Conservation (phyloP, 2,888 invertebrate species). For the Drosophila siamana region DNA sequence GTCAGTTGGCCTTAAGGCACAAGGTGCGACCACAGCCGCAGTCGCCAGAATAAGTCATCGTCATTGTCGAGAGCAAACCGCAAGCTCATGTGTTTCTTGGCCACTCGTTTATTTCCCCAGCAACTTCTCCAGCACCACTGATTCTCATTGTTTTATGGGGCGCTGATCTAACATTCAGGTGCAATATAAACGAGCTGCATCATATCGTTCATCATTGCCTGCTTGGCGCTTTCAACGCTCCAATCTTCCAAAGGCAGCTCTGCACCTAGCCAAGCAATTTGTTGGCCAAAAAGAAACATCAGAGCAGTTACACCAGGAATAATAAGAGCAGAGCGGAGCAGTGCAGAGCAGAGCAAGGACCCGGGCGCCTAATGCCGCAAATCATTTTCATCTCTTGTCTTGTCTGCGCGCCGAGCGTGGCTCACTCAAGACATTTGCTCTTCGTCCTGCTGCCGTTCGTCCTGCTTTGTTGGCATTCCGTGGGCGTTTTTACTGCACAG, state of each 20-base stretch:
- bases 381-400: slow-evolving; percentile 77
- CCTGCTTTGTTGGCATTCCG: slow-evolving; percentile 19
- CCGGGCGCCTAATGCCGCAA: slow-evolving; percentile 66
- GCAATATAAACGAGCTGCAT: slow-evolving; percentile 67
- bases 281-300: slow-evolving; percentile 51
- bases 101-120: slow-evolving; percentile 17
- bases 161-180: slow-evolving; percentile 58
- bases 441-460: slow-evolving; percentile 18
- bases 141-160: slow-evolving; percentile 73
- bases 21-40: not conserved
- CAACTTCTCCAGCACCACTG: slow-evolving; percentile 31
- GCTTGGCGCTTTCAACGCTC: slow-evolving; percentile 67
- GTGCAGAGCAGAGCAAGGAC: no score
- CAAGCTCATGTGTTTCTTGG: slow-evolving; percentile 1
- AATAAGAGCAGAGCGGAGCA: no score
- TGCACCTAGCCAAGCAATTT: slow-evolving; percentile 53
- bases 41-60: slow-evolving; percentile 10
- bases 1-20: slow-evolving; percentile 11
- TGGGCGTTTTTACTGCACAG: slow-evolving; percentile 63
- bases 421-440: slow-evolving; percentile 40
- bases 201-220: slow-evolving; percentile 68
- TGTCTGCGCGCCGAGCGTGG: slow-evolving; percentile 27
- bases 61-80: not conserved
- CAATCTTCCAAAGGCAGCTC: slow-evolving; percentile 71
- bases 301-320: not conserved